Conservation (phyloP, 2,888 invertebrate genomes). For the Andrena fulva region DNA sequence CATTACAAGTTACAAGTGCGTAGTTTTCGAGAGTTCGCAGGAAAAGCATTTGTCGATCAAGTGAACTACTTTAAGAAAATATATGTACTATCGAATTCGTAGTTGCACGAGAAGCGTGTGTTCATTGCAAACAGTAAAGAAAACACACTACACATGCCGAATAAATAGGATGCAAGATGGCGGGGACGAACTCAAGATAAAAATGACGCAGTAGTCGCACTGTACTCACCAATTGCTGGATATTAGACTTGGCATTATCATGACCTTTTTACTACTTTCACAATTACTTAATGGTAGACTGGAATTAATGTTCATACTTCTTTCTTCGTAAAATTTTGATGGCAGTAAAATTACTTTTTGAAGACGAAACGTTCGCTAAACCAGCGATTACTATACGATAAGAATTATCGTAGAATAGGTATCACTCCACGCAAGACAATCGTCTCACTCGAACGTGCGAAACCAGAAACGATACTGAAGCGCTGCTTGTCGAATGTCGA, state of each 20-base stretch:
- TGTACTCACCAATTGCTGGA: constrained; percentile 88
- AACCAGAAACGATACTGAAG: constrained; percentile 52
- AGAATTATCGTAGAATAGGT: constrained; percentile 23
- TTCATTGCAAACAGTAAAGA: constrained; percentile 14
- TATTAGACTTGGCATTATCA: constrained; percentile 88
- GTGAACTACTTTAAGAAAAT: neutral
- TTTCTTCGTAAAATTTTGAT: constrained; percentile 84
- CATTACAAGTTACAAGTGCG: neutral
- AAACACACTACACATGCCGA: constrained; percentile 4
- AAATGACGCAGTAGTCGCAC: constrained; percentile 71
- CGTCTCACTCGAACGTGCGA: constrained; percentile 18
- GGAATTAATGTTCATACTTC: constrained; percentile 84
- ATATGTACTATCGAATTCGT: neutral
- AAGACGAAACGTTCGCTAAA: constrained; percentile 65
- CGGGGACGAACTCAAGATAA: constrained; percentile 67
- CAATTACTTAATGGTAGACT: constrained; percentile 82
- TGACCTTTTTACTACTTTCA: constrained; percentile 83
- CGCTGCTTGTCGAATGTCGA: constrained; percentile 14
- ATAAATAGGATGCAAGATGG: constrained; percentile 72
- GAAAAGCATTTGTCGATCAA: neutral
- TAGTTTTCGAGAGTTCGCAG: neutral
- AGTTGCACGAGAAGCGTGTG: neutral
- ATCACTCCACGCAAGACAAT: constrained; percentile 3
- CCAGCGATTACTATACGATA: constrained; percentile 60
- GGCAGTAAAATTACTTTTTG: constrained; percentile 62